phyloP scores from a whole-genome alignment of 2,888 invertebrate genomes.

The Tetragonula carbonaria region DNA sequence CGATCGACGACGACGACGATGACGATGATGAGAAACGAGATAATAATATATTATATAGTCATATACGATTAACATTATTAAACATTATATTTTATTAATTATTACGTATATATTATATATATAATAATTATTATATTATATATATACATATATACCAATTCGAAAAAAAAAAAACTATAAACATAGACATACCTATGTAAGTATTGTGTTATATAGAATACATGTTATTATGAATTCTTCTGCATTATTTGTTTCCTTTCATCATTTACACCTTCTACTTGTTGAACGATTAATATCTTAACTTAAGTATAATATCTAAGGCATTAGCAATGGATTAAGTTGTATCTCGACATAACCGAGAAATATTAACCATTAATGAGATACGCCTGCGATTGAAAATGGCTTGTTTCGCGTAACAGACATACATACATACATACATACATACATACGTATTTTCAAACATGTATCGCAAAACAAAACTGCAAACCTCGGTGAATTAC shows the following conservation, averaged over 20 bases:
- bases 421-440: too few species aligned
- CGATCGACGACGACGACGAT: conserved; percentile 71
- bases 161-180: conserved; percentile 70
- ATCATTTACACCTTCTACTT: conserved; percentile 27
- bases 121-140: conserved; percentile 60
- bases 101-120: conserved; percentile 65
- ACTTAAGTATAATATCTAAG: conserved; percentile 18
- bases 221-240: conserved; percentile 71
- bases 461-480: conserved; percentile 14
- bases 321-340: neutral
- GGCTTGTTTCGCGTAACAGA: conserved; percentile 7
- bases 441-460: neutral
- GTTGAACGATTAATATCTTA: neutral
- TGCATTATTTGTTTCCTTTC: conserved; percentile 36
- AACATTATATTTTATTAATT: conserved; percentile 83
- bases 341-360: conserved; percentile 1
- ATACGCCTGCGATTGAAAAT: conserved; percentile 5
- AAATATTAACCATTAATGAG: conserved; percentile 4
- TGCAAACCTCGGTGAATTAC: conserved; percentile 6
- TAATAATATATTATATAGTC: conserved; percentile 80
- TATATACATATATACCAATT: conserved; percentile 65
- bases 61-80: conserved; percentile 80
- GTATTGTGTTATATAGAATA: conserved; percentile 80
- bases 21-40: conserved; percentile 75
- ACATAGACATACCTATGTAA: conserved; percentile 76